Evolutionary conservation across 2,113 vertebrate species (phyloP), one percentile per base, ranked within the genome.

Genomic region (Hippopotamus amphibius): DNA sequence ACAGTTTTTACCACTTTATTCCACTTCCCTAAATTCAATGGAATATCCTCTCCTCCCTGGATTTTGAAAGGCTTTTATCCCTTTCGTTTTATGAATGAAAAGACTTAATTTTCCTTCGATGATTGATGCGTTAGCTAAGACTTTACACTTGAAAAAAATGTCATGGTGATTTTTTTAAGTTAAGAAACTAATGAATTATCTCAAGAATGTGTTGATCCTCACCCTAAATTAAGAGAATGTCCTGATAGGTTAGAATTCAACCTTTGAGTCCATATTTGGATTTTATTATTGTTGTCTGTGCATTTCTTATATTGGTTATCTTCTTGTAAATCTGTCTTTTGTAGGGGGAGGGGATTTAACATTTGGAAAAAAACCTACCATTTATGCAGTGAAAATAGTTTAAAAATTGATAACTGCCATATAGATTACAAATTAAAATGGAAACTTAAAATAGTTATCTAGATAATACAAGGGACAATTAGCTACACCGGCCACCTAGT

Each of bases 271-370:
- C 85, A 50, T 69, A 72, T 93, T 95, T 95, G 96, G 69, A 95
- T 96, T 97, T 96, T 93, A 86, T 95, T 93, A 82, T 81, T 86
- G 69, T 89, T 95, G 50, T 94, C 55, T 95, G 55, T 96, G 16
- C n/a, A 74, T 86, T 96, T 88, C 92, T 72, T 92, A 83, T 24
- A 74, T 93, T 88, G 85, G 33, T 89, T 96, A 71, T 83, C 92
- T 95, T 92, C 69, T 84, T 95, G 57, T 96, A 92, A 94, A 81
- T 92, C 82, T 96, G 90, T 97, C 87, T 97, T 97, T 97, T 98
- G 43, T 97, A 96, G n/a, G 69, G 92, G 43, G 48, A 87, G 59
- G 82, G 72, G 77, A 89, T 85, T 89, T 96, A 87, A 94, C 63
- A 72, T 46, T 92, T 90, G 84, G 33, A 26, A 72, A 80, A 79